Conservation (phyloP, 2,888 invertebrate genomes). For the Cephus pulcher region DNA sequence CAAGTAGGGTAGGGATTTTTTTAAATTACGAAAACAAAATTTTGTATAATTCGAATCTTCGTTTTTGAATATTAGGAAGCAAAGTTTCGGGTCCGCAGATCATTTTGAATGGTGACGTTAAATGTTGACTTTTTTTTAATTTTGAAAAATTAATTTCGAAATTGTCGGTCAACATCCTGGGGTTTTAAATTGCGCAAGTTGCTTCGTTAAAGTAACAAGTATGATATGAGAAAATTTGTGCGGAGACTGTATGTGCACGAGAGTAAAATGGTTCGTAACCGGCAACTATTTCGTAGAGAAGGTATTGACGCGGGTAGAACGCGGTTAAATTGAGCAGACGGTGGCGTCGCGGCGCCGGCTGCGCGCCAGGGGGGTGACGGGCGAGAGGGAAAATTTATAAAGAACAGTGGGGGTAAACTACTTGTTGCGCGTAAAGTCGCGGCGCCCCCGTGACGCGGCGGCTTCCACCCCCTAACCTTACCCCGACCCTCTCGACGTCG, state of each 20-base stretch:
- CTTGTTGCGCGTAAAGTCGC: conserved; percentile 57
- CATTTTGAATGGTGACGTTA: no score
- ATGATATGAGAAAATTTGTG: no score
- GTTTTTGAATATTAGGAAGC: no score
- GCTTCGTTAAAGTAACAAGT: no score
- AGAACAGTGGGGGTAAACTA: conserved; percentile 51
- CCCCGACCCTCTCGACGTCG: conserved; percentile 25
- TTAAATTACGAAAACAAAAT: no score
- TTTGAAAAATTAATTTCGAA: no score
- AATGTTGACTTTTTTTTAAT: no score
- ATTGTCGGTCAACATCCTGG: no score
- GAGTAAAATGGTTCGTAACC: not conserved
- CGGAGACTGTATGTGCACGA: not conserved
- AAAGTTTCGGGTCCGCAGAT: no score
- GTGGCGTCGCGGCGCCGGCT: conserved; percentile 28
- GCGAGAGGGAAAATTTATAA: conserved; percentile 48
- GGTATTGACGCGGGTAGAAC: conserved; percentile 9
- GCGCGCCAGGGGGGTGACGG: conserved; percentile 31
- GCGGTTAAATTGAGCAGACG: conserved; percentile 22
- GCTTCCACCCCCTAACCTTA: conserved; percentile 17
- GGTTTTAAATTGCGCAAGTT: no score
- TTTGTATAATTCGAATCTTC: no score
- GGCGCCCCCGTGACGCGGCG: conserved; percentile 45
- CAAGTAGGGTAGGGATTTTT: no score
- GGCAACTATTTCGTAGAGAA: not conserved